Base-by-base conservation (phyloP, 2,113 vertebrate genomes). In the Corythaeola cristata region DNA sequence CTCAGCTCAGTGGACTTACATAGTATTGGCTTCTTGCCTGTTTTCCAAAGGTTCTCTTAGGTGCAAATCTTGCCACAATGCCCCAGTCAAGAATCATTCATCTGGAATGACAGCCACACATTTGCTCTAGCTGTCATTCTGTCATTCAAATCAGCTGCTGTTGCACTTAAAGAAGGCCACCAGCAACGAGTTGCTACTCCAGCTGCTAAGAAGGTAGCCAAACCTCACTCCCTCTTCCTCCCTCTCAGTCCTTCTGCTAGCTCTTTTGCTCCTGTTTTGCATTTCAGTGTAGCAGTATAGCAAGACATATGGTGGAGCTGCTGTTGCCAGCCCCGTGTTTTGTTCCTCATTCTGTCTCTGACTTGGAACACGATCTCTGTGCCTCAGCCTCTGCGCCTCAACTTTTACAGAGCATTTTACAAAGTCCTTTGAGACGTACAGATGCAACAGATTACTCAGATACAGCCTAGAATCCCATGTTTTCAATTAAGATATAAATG, bases 401-500 rank as follows among this genome's bases (percentile, higher is more conserved):
- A 68, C 41, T 84, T 95, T 96, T 78, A 93, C 52, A 90, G 17
- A 88, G 45, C n/a, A 67, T 91, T 93, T 95, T 84, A 76, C 21
- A 64, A 63, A n/a, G 39, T 63, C 37, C 44, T 94, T 93, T 90
- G 76, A 93, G 86, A 93, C 78, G 35, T 79, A 68, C 90, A 95
- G 83, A 92, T 89, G 90, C 52, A 92, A 84, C 11, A 84, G 69
- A 85, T 96, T 83, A 90, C 24, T 78, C 44, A 66, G 33, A 74
- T 27, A 44, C 20, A 94, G 60, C 21, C 23, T 87, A 89, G 64
- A 89, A 94, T 60, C 32, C 35, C 27, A 17, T 90, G 92, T 89
- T 96, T 95, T 95, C 80, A 92, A 92, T 96, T 90, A 90, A 89
- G 84, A 60, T 63, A 41, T 81, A 94, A 90, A 90, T 87, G 64